Evolutionary conservation across 2,888 invertebrate species (phyloP), one percentile per base, ranked within the genome.

Genomic region (Sipunculus nudus): DNA sequence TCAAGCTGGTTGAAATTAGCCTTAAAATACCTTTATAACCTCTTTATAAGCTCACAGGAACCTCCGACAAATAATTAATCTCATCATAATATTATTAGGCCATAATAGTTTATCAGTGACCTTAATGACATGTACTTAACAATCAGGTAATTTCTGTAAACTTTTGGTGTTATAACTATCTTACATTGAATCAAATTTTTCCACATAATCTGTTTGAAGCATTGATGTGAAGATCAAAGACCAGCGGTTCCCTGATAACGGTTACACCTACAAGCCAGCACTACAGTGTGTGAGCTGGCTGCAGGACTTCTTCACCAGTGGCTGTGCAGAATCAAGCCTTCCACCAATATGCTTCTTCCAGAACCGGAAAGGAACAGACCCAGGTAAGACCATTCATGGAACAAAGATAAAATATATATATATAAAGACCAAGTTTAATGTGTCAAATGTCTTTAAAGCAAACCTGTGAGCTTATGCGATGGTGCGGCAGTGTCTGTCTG

Each of bases 211-310:
- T 10, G 35, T 29, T 63, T 65, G 8, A 55, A 74, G 74, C 23
- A 41, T 65, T n/a, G 45, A 59, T 6, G 76, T 76, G 3, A 39
- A 61, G 19, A 58, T 78, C 25, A 55, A 61, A 40, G 70, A 72
- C 2, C 74, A 75, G 62, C 55, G 70, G n/a, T 76, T 77, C 56
- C 63, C 70, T 32, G 76, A 77, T 60, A 78, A 76, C 67, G 75
- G 77, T 2, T 75, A 76, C 57, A 75, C 74, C 8, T 78, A 78
- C 64, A 75, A 73, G 45, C 76, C 78, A 8, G 74, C 74, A 2
- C 48, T 70, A 26, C 63, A 68, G 38, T 75, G 77, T 61, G 63
- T 74, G 10, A 46, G 71, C 5, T 80, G 80, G 80, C 65, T 80
- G 26, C 65, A 73, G 38, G 47, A 67, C 10, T 80, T 77, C 61